Percentiles rank a stretch among this genome's conserved stretches.
Conservation (phyloP, 2,797 vertebrate genomes). For the Erethizon dorsatum region DNA sequence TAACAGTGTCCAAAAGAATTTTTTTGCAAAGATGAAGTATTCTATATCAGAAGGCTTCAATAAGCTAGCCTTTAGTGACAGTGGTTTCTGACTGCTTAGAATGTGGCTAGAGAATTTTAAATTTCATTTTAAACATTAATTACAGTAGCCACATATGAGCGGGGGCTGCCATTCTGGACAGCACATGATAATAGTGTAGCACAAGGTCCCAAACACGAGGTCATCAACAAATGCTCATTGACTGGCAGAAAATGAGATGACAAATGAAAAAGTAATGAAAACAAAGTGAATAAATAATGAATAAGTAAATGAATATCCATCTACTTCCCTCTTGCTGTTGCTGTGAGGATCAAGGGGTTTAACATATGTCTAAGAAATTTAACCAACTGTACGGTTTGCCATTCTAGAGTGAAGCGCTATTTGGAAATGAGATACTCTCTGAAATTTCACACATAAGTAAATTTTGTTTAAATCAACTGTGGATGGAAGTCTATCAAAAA, state of each 20-base stretch:
- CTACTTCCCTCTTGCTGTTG: neutral
- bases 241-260: neutral
- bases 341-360: neutral
- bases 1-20: neutral
- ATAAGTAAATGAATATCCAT: neutral
- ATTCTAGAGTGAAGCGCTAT: neutral
- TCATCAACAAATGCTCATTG: neutral
- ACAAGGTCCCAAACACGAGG: neutral
- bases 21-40: neutral
- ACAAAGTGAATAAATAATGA: neutral
- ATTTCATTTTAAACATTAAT: conserved; percentile 44
- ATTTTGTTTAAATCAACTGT: conserved; percentile 10
- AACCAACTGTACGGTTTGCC: neutral
- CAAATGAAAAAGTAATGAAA: neutral
- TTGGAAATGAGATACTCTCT: neutral
- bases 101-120: neutral
- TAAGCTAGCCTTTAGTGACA: neutral
- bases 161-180: neutral
- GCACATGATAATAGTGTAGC: neutral
- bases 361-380: neutral
- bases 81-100: neutral
- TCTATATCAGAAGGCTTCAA: neutral
- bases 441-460: neutral
- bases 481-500: neutral
- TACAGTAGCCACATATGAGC: neutral